Evolutionary conservation across 2,797 vertebrate genomes (phyloP).

Genomic region (Urophycis tenuis): DNA sequence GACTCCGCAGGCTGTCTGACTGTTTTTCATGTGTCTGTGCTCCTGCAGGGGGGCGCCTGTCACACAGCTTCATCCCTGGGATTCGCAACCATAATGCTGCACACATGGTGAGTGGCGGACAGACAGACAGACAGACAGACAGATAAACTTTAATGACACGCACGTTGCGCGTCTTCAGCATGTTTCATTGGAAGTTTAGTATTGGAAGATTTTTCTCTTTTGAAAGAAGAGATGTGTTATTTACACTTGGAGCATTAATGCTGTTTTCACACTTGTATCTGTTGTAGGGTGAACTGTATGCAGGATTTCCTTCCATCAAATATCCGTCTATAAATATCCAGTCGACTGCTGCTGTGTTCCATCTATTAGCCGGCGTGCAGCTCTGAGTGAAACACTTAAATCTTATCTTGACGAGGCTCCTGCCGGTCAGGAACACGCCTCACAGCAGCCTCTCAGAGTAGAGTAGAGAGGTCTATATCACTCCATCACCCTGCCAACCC

Average conservation of each 20-base stretch:
- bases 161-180: no score
- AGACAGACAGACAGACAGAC: no score
- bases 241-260: not conserved
- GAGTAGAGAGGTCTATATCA: no score
- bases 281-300: not conserved
- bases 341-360: no score
- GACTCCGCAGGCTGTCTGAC: not conserved
- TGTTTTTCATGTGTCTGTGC: conserved; percentile 5
- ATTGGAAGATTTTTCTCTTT: not conserved
- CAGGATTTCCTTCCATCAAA: not conserved
- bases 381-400: not conserved
- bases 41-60: conserved; percentile 69
- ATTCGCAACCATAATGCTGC: conserved; percentile 65
- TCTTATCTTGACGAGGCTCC: no score
- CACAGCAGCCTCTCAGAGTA: no score
- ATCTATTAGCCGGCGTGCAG: not conserved
- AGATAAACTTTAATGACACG: no score
- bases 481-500: no score
- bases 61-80: conserved; percentile 74
- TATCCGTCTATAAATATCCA: conserved; percentile 1
- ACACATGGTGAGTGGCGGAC: conserved; percentile 60
- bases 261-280: not conserved
- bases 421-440: no score
- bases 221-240: not conserved
- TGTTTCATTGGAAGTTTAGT: no score